Evolutionary conservation across 2,888 invertebrate genomes (phyloP).

Genomic region (Epirrita christyi): DNA sequence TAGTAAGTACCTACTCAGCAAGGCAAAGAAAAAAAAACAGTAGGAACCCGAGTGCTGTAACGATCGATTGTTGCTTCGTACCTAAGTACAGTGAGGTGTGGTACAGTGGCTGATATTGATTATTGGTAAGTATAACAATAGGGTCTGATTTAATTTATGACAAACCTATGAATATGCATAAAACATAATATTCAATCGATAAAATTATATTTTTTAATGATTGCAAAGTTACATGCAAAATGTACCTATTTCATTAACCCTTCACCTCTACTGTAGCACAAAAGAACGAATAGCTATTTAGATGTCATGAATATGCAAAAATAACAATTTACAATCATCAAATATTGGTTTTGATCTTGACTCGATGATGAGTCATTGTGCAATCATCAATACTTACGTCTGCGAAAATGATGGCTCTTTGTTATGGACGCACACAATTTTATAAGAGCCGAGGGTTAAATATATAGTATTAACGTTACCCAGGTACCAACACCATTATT

Average conservation of each 20-base stretch:
- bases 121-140: neutral
- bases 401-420: constrained; percentile 19
- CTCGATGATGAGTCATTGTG: constrained; percentile 59
- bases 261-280: constrained; percentile 33
- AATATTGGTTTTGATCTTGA: constrained; percentile 67
- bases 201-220: constrained; percentile 34
- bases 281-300: constrained; percentile 43
- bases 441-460: constrained; percentile 25
- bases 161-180: constrained; percentile 73
- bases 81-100: neutral
- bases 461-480: constrained; percentile 1
- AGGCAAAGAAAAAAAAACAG: neutral
- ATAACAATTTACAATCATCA: constrained; percentile 73
- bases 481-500: neutral
- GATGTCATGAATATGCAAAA: constrained; percentile 79
- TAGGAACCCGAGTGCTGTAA: too few species aligned
- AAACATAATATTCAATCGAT: constrained; percentile 32
- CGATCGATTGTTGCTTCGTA: neutral
- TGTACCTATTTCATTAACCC: constrained; percentile 45
- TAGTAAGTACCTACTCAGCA: too few species aligned
- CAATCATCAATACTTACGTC: constrained; percentile 50
- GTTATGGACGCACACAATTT: constrained; percentile 16
- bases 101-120: neutral
- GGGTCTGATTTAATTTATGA: constrained; percentile 54
- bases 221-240: constrained; percentile 45